Evolutionary conservation across 2,113 vertebrate genomes (phyloP), one percentile per base, ranked within the genome.

Genomic region (Xiphophorus maculatus): DNA sequence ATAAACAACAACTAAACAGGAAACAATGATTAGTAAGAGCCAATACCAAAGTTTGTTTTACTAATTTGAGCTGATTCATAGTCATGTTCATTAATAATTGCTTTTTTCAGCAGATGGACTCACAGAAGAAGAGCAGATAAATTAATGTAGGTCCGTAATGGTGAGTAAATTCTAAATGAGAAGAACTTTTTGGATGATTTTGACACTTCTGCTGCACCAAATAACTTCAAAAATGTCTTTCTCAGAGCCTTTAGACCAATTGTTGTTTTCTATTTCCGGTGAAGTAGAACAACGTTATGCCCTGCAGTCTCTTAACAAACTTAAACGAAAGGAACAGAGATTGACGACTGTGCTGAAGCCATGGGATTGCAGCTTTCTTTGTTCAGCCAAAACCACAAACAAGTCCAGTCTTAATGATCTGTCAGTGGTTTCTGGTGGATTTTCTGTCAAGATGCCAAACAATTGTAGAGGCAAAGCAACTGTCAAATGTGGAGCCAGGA

Each of bases 361-460:
- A 61, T 62, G 30, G 54, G 12, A n/a, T 71, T 76, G 32, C 28
- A 71, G 33, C 37, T 69, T 51, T 51, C n/a, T 19, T 10, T 64
- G 33, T n/a, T 48, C 48, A 65, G 67, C 29, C 72, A 76, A 51
- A 35, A 71, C 29, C 19, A 58, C 30, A 73, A 78, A 74, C 28
- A 71, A 32, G 63, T 77, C 15, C 58, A 54, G 76, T 63, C 30
- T 60, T 32, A 0, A 22, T 44, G 22, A 35, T 68, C 73, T 48
- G 40, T 68, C 60, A 73, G 17, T 58, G 42, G 37, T 44, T 40
- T 72, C 48, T 30, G 64, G 17, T 73, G 69, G 30, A 78, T 62
- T 51, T 73, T 72, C 64, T 73, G 66, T 84, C 28, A 29, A 32
- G 28, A 66, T 69, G 74, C 22, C 48, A 76, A n/a, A 40, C 74